phyloP scores from a whole-genome alignment of 2,888 invertebrate genomes.

The Mylabris sibirica region DNA sequence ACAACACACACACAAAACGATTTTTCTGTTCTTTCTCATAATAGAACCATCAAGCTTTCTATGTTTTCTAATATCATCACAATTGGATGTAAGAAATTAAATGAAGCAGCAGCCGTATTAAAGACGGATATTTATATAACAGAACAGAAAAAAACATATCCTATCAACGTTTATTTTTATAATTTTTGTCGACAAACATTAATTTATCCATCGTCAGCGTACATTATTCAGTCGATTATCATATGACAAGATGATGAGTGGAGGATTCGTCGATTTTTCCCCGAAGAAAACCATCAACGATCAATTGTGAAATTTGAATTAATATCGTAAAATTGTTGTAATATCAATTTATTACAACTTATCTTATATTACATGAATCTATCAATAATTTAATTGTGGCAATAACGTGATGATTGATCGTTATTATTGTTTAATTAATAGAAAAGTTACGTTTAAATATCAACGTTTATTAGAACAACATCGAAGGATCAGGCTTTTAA shows the following conservation, averaged over 20 bases:
- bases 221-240: conserved; percentile 1
- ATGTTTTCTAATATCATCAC: not conserved
- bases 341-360: not conserved
- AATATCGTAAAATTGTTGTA: not conserved
- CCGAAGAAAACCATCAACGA: not conserved
- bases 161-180: no score
- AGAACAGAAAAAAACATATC: no score
- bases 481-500: not conserved
- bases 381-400: not conserved
- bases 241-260: not conserved
- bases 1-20: not conserved
- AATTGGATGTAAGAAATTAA: not conserved
- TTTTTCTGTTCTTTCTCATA: not conserved
- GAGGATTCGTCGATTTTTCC: not conserved
- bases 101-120: no score
- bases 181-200: not conserved
- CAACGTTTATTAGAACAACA: not conserved
- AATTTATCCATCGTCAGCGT: not conserved
- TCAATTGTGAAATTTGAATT: not conserved
- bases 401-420: not conserved
- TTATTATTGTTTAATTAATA: not conserved
- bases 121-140: no score
- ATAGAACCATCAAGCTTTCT: not conserved
- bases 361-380: not conserved
- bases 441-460: no score